A percentile compares a stretch with the other conserved stretches of the same genome.
Conservation (phyloP, 2,888 invertebrate genomes). For the Cryptocheilus praepositus region DNA sequence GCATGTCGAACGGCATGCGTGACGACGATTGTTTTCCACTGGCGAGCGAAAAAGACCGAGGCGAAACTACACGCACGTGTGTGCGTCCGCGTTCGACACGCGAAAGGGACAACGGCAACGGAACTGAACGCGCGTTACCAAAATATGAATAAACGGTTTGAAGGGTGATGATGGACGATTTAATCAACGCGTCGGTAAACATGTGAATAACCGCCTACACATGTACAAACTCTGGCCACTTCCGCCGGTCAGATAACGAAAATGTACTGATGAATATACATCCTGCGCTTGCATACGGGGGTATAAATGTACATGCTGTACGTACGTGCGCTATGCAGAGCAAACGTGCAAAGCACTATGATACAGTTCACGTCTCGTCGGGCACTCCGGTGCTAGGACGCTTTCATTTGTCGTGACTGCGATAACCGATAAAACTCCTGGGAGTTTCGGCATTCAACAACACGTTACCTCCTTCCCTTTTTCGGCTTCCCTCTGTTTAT, state of each 20-base stretch:
- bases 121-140: background rate
- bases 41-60: conserved; percentile 6
- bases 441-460: background rate
- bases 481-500: background rate
- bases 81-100: too few relatives aligned
- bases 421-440: conserved; percentile 29
- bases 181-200: conserved; percentile 17
- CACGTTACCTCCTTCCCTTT: conserved; percentile 2
- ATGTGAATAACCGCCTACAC: conserved; percentile 14
- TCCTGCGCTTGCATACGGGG: too few relatives aligned
- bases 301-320: too few relatives aligned
- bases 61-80: too few relatives aligned
- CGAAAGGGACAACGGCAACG: conserved; percentile 7
- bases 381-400: background rate
- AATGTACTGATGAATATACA: too few relatives aligned
- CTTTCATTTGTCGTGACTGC: conserved; percentile 22
- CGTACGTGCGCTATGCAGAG: too few relatives aligned
- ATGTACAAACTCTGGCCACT: conserved; percentile 14
- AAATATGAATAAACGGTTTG: conserved; percentile 26
- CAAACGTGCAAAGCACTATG: conserved; percentile 11
- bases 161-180: conserved; percentile 11
- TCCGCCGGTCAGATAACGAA: conserved; percentile 37
- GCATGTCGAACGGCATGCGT: too few relatives aligned
- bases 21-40: too few relatives aligned
- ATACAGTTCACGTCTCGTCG: conserved; percentile 3